Conservation (phyloP, 1,140 invertebrate species). For the Thaumatotibia leucotreta region DNA sequence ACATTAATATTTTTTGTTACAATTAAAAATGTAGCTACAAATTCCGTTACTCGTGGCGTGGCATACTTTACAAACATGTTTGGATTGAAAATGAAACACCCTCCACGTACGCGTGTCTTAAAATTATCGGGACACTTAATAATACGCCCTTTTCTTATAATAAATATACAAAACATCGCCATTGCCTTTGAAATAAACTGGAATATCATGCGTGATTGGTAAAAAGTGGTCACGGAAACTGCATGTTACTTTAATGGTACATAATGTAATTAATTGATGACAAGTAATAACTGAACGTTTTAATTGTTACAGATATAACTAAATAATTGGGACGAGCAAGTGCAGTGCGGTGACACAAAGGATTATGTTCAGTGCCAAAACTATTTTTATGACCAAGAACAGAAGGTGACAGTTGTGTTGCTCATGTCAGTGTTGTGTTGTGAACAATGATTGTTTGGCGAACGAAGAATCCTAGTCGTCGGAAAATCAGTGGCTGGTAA, state of each 20-base stretch:
- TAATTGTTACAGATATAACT: conserved; percentile 32
- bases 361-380: conserved; percentile 49
- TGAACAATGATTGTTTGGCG: conserved; percentile 54
- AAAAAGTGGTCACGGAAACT: too few species aligned
- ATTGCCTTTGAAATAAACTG: neutral
- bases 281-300: too few species aligned
- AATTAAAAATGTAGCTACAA: neutral
- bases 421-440: conserved; percentile 46
- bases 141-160: neutral
- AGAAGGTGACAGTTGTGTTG: conserved; percentile 60
- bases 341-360: conserved; percentile 35
- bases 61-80: neutral
- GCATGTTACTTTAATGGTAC: too few species aligned
- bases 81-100: neutral
- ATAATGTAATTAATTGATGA: too few species aligned
- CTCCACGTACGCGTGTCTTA: neutral
- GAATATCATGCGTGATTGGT: too few species aligned
- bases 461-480: conserved; percentile 56
- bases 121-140: neutral
- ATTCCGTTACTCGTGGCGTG: neutral
- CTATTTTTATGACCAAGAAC: conserved; percentile 20
- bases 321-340: conserved; percentile 15
- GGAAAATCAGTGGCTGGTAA: conserved; percentile 60
- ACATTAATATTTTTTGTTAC: neutral
- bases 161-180: too few species aligned